A percentile compares a stretch with the other conserved stretches of the same genome.
phyloP scores from a whole-genome alignment of 2,113 vertebrate genomes.

The Microtus pennsylvanicus region DNA sequence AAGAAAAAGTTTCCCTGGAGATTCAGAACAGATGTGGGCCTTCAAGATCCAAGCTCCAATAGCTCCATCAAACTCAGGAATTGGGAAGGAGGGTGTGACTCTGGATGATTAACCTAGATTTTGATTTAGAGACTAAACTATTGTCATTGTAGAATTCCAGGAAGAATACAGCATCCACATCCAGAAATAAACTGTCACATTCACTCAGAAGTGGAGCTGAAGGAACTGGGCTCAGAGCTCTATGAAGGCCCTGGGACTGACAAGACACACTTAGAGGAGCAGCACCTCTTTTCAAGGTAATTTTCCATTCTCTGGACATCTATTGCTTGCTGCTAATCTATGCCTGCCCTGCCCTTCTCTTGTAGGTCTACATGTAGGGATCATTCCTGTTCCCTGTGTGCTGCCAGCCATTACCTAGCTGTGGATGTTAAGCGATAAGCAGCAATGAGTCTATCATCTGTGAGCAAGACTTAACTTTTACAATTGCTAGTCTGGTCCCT shows the following conservation, averaged over 20 bases:
- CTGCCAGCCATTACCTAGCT: no score
- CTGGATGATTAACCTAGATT: neutral
- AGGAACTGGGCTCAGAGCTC: neutral
- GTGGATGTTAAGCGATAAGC: neutral
- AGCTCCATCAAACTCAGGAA: neutral
- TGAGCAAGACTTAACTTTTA: neutral
- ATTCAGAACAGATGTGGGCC: neutral
- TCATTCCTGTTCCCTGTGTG: neutral
- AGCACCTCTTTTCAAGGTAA: rapidly evolving
- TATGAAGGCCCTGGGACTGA: neutral
- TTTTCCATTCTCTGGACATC: neutral
- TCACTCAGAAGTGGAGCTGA: neutral
- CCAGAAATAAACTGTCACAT: neutral
- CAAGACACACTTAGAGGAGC: rapidly evolving
- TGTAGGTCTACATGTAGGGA: neutral
- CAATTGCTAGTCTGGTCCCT: neutral
- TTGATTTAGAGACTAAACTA: no score
- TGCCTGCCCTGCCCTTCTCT: neutral
- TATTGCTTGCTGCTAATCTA: neutral
- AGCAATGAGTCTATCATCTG: neutral
- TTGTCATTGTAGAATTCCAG: neutral
- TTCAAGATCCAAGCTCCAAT: neutral
- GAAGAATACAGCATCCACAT: neutral
- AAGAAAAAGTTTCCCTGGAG: neutral
- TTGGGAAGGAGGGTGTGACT: neutral